Evolutionary conservation across 2,113 vertebrate genomes (phyloP), one percentile per base, ranked within the genome.

Genomic region (Oreochromis niloticus): DNA sequence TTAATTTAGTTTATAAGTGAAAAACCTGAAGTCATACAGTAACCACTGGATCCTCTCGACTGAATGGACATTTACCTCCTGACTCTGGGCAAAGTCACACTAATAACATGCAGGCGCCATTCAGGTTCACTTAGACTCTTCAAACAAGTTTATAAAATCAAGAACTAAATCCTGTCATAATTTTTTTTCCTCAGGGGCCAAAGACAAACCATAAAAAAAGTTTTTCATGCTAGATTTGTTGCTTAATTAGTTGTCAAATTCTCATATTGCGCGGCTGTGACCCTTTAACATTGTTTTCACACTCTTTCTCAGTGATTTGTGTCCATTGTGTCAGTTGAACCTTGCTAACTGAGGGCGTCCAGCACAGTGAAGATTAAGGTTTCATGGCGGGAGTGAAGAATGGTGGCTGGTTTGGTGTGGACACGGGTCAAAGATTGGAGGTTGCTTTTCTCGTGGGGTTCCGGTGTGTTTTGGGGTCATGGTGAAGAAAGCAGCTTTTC

Each of bases 381-480:
- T 81, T 43, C 85, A 78, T 4, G 5, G 41, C 75, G 13, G 59
- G 83, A 56, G 79, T 88, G 87, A 83, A 87, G 88, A 89, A 81
- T 75, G 84, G 88, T 54, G 85, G 66, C 87, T 87, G 83, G 34
- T 94, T 94, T 91, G 87, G 55, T 89, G 88, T 87, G 75, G 78
- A 92, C 89, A 90, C 34, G 79, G 95, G 92, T 94, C 94, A 95
- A 16, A 16, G 82, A 79, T 48, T 9, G 71, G 84, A 86, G 75
- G 66, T 59, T 34, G 16, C 43, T 84, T 43, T 88, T 85, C 56
- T 73, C n/a, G 10, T 55, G 81, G 68, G 56, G 80, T 39, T 73
- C 32, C 1, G 82, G 50, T 68, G 79, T 85, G 71, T 93, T 89
- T 88, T 80, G 79, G 55, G 89, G 85, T 93, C 87, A 83, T 8